Evolutionary conservation across 1,140 invertebrate genomes (phyloP), one percentile per base, ranked within the genome.

Genomic region (Zelostemma sp.): DNA sequence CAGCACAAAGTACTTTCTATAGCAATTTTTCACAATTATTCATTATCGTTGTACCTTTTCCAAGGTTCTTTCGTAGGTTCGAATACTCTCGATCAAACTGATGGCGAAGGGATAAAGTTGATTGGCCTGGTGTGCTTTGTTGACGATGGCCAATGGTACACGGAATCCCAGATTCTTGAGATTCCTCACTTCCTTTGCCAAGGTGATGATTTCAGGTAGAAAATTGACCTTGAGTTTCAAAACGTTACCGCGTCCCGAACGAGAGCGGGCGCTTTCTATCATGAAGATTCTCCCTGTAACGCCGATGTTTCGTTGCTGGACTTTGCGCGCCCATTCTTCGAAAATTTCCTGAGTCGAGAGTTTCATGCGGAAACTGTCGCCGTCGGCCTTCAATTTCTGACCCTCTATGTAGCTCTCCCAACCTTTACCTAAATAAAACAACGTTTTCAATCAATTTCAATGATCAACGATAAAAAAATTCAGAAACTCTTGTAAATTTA

Each of bases 371-470:
- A 99, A 99, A 84, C 96, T 98, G 74, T 99, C 98, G 8, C 97
- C 97, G 83, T 99, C 97, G 6, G 92, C 93, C 86, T 99, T 99
- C 38, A 99, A 85, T 81, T 99, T 98, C 80, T 99, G 96, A 46
- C 98, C 98, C 84, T 99, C 98, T 18, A 99, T 97, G 82, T 99
- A 97, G 77, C 96, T 97, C 83, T 99, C 97, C 98, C 98, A 99
- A 25, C 96, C 97, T 86, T 98, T 97, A 9, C 96, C 92, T 92
- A 74, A 72, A 65, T 58, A 75, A 28, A 56, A 62, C 12, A 67
- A 2, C 11, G 2, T 38, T 4, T 38, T 38, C 9, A n/a, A n/a
- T n/a, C n/a, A n/a, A n/a, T n/a, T n/a, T n/a, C n/a, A n/a, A n/a
- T n/a, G n/a, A n/a, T n/a, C n/a, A n/a, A n/a, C n/a, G 8, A 33